Conservation (phyloP, 2,113 vertebrate species). For the Numenius arquata region DNA sequence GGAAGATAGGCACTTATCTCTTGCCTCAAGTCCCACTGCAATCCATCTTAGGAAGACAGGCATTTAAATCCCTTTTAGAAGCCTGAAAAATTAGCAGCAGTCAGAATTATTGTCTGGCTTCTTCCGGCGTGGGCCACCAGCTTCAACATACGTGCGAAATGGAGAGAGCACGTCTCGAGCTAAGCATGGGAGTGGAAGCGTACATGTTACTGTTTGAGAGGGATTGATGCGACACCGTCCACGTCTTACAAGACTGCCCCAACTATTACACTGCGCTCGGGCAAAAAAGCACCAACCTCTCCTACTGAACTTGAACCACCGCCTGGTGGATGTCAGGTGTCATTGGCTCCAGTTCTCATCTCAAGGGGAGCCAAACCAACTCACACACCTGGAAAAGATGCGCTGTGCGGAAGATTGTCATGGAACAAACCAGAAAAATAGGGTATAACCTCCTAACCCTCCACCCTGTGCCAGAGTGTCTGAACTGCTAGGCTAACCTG, state of each 20-base stretch:
- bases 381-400: neutral
- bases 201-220: neutral
- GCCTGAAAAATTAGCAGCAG: conserved; percentile 42
- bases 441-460: neutral
- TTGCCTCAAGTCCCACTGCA: conserved; percentile 48
- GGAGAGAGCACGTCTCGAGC: neutral
- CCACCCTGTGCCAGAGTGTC: neutral
- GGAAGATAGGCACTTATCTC: conserved; percentile 59
- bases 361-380: neutral
- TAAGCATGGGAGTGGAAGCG: neutral
- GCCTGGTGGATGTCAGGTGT: rapidly evolving
- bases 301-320: neutral
- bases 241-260: neutral
- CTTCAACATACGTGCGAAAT: neutral
- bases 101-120: conserved; percentile 12
- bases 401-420: neutral
- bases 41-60: conserved; percentile 46
- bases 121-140: neutral
- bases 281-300: neutral
- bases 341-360: neutral
- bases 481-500: neutral
- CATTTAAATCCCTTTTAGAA: conserved; percentile 54
- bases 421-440: neutral
- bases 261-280: rapidly evolving
- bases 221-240: neutral